These are phyloP conservation scores for Cotesia chilonis DNA, from an alignment of 1,140 invertebrate genomes.

Conservation along the genomic window DNA sequence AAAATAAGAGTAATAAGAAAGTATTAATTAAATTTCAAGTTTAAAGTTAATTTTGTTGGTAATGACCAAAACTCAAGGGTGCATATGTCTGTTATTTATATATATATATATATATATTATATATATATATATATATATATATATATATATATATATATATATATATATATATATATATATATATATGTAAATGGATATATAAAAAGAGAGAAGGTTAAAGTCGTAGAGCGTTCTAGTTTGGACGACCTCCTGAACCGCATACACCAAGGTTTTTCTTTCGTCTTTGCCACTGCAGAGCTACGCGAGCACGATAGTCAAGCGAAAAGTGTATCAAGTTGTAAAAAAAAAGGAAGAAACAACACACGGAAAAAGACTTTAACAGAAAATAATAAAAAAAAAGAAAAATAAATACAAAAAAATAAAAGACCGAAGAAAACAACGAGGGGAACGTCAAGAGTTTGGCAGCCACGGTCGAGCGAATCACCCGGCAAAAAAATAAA, in stretches of 20 bases:
- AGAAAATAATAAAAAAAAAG: slow-evolving; percentile 21
- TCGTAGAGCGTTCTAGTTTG: slow-evolving; percentile 21
- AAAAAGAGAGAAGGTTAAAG: slow-evolving; percentile 20
- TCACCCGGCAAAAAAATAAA: slow-evolving; percentile 12
- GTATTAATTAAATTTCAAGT: too few species aligned
- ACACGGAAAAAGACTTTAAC: slow-evolving; percentile 1
- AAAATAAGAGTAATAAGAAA: too few species aligned
- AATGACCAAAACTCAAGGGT: too few species aligned
- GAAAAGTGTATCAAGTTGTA: not conserved
- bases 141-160: too few species aligned
- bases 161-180: not conserved
- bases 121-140: too few species aligned
- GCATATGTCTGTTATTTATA: not conserved
- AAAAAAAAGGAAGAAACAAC: not conserved
- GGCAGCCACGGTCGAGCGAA: slow-evolving; percentile 11
- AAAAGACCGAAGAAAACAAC: not conserved
- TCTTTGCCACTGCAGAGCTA: not conserved
- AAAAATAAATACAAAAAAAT: slow-evolving; percentile 1
- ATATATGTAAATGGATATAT: not conserved
- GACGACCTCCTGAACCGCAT: slow-evolving; percentile 33
- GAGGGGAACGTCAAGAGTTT: slow-evolving; percentile 21
- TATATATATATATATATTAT: not conserved
- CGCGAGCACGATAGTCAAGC: slow-evolving; percentile 12
- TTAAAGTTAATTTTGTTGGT: too few species aligned
- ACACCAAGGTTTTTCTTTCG: slow-evolving; percentile 4